Conservation (phyloP, 2,888 invertebrate species). For the Aquatica leii region DNA sequence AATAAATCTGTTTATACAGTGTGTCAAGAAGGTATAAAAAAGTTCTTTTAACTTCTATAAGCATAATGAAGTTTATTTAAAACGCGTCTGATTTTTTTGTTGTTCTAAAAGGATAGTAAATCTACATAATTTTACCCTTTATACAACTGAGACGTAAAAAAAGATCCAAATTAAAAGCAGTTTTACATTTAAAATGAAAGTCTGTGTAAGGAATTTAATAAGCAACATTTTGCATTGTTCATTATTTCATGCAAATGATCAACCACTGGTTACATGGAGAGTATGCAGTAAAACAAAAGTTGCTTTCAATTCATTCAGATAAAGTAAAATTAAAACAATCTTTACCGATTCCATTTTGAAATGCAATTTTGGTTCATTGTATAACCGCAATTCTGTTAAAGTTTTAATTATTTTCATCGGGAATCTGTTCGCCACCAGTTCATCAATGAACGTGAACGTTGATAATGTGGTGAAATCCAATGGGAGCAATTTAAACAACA, state of each 20-base stretch:
- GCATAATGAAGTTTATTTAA: too few relatives aligned
- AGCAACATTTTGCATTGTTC: slow-evolving; percentile 31
- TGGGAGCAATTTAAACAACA: too few relatives aligned
- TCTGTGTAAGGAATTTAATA: slow-evolving; percentile 41
- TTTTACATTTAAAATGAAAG: slow-evolving; percentile 44
- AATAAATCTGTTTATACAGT: too few relatives aligned
- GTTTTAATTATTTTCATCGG: too few relatives aligned
- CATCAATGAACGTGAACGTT: too few relatives aligned
- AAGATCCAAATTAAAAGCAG: slow-evolving; percentile 44
- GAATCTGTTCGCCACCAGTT: too few relatives aligned
- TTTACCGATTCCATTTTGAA: background rate
- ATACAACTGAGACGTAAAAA: slow-evolving; percentile 25
- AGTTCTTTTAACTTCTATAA: too few relatives aligned
- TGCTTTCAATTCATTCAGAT: background rate
- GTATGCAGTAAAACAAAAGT: background rate
- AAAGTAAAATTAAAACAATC: background rate
- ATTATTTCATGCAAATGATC: slow-evolving; percentile 25
- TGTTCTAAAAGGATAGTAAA: slow-evolving; percentile 35
- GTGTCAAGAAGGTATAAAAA: too few relatives aligned
- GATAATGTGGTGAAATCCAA: too few relatives aligned
- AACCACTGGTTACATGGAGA: too few relatives aligned
- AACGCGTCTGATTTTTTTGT: slow-evolving; percentile 6
- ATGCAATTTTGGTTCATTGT: too few relatives aligned
- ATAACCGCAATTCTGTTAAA: too few relatives aligned
- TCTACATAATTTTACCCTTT: slow-evolving; percentile 47